Evolutionary conservation across 2,113 vertebrate species (phyloP).

Genomic region (Haliaeetus leucogaster): DNA sequence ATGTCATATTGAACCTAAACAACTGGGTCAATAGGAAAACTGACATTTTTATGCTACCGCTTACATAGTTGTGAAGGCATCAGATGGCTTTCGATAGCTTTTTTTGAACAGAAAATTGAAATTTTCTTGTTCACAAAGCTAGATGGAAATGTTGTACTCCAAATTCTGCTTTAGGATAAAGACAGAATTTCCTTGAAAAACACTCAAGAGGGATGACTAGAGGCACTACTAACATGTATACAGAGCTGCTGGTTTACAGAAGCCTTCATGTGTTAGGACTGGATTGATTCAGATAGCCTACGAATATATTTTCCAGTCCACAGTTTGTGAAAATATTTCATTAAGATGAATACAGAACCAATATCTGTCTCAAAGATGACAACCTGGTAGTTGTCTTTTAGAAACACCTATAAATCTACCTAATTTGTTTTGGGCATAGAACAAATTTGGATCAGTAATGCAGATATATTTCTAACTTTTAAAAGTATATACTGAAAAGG

Average conservation of each 20-base stretch:
- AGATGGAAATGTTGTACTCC: background rate
- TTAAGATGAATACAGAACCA: background rate
- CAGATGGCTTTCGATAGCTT: background rate
- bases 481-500: background rate
- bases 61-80: background rate
- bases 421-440: background rate
- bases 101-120: background rate
- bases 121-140: background rate
- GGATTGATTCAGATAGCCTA: background rate
- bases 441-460: background rate
- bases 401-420: background rate
- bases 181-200: background rate
- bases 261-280: background rate
- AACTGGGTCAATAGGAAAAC: background rate
- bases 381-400: background rate
- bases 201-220: background rate
- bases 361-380: background rate
- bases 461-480: background rate
- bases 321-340: background rate
- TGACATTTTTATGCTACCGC: background rate
- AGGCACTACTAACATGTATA: background rate
- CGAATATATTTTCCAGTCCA: background rate
- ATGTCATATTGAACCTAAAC: background rate
- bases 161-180: background rate
- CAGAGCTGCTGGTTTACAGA: background rate